Conservation (phyloP, 2,797 vertebrate genomes). For the Sciurus carolinensis region DNA sequence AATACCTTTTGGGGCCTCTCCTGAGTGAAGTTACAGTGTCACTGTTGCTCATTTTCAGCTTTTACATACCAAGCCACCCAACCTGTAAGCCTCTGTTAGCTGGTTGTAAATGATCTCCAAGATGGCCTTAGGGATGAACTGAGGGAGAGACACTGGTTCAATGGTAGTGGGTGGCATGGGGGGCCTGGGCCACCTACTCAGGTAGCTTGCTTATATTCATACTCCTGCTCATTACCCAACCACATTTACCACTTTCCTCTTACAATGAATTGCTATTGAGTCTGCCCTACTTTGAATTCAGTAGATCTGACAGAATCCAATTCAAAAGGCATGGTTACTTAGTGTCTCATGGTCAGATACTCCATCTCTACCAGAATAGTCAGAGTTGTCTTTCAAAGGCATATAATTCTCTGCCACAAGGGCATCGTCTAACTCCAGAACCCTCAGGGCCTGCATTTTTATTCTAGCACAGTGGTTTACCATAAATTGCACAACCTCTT, state of each 20-base stretch:
- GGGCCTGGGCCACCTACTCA: not conserved
- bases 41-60: not conserved
- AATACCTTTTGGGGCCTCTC: not conserved
- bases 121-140: not conserved
- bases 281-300: not conserved
- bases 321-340: not conserved
- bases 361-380: not conserved
- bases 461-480: not conserved
- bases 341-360: not conserved
- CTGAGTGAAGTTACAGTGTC: not conserved
- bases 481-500: not conserved
- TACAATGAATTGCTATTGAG: not conserved
- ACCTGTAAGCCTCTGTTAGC: not conserved
- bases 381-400: conserved; percentile 28
- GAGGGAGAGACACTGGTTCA: not conserved
- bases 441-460: not conserved
- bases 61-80: not conserved
- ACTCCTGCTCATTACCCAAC: not conserved
- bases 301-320: not conserved
- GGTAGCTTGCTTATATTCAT: not conserved
- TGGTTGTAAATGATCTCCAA: not conserved
- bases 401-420: not conserved
- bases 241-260: not conserved
- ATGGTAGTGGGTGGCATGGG: not conserved
- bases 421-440: not conserved